Percentiles rank a stretch among this genome's conserved stretches.
phyloP scores from a whole-genome alignment of 2,113 vertebrate species.

The Psittacula cyanocephala region DNA sequence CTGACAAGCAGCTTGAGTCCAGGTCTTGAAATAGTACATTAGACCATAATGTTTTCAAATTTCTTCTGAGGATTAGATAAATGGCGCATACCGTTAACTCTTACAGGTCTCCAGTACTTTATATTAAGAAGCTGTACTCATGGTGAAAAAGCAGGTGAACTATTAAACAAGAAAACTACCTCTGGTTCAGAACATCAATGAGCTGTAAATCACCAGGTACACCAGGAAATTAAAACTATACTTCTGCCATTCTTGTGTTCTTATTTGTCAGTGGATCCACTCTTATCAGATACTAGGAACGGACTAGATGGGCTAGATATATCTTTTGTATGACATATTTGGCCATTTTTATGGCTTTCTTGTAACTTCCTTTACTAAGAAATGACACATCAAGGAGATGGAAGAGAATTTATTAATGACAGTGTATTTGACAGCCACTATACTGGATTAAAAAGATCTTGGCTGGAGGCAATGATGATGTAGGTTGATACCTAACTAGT shows the following conservation, averaged over 20 bases:
- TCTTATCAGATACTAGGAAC: neutral
- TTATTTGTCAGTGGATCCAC: neutral
- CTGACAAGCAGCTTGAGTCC: neutral
- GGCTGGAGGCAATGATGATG: neutral
- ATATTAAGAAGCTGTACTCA: slow-evolving; percentile 21
- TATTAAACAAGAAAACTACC: neutral
- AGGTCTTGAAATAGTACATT: slow-evolving; percentile 32
- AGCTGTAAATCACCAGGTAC: neutral
- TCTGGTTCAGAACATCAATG: neutral
- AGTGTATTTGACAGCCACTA: neutral
- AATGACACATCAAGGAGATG: neutral
- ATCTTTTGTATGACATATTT: neutral
- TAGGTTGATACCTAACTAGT: neutral
- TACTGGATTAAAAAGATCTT: neutral
- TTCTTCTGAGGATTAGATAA: neutral
- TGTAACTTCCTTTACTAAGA: slow-evolving; percentile 14
- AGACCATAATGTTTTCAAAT: slow-evolving; percentile 27
- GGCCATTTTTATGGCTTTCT: neutral
- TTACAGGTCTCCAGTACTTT: slow-evolving; percentile 10
- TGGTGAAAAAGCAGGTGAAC: neutral
- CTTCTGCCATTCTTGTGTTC: neutral
- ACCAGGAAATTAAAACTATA: neutral
- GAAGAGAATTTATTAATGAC: neutral
- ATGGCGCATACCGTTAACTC: neutral
- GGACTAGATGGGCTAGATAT: neutral